Conservation (phyloP, 2,888 invertebrate genomes). For the Cactoblastis cactorum region DNA sequence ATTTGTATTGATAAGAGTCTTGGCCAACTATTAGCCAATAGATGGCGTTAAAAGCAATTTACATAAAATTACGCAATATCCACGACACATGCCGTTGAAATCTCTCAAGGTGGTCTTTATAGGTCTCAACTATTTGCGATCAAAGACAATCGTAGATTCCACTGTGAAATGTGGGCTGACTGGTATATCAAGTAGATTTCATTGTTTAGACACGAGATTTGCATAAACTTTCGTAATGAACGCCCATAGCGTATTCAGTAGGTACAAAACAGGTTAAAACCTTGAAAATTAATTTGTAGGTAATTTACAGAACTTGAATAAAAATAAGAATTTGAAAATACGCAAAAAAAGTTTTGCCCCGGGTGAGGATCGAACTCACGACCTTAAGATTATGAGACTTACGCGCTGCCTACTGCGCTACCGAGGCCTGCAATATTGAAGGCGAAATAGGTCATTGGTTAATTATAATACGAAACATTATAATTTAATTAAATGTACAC, state of each 20-base stretch:
- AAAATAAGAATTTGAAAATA: constrained; percentile 22
- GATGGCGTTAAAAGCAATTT: constrained; percentile 41
- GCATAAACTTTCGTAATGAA: constrained; percentile 39
- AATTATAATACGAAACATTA: background rate
- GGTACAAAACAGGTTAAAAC: constrained; percentile 18
- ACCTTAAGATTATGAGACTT: constrained; percentile 96
- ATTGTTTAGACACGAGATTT: constrained; percentile 52
- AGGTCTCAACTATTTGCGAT: constrained; percentile 40
- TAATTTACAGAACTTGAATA: constrained; percentile 13
- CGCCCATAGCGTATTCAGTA: constrained; percentile 18
- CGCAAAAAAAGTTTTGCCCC: constrained; percentile 79
- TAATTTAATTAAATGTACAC: too few relatives aligned
- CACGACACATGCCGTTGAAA: constrained; percentile 30
- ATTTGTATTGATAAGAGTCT: constrained; percentile 2
- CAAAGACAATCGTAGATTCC: constrained; percentile 43
- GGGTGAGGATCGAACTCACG: constrained; percentile 97
- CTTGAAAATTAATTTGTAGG: background rate
- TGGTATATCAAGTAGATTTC: constrained; percentile 34
- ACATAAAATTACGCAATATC: constrained; percentile 29
- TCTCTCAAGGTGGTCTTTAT: constrained; percentile 33
- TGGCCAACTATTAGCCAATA: constrained; percentile 35
- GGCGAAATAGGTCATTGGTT: constrained; percentile 28
- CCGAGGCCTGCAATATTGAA: constrained; percentile 75
- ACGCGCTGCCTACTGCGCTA: constrained; percentile 94
- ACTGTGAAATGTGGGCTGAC: constrained; percentile 44